Evolutionary conservation across 92 coral and sea anemone species (phyloP).

Genomic region (Siderastrea siderea): DNA sequence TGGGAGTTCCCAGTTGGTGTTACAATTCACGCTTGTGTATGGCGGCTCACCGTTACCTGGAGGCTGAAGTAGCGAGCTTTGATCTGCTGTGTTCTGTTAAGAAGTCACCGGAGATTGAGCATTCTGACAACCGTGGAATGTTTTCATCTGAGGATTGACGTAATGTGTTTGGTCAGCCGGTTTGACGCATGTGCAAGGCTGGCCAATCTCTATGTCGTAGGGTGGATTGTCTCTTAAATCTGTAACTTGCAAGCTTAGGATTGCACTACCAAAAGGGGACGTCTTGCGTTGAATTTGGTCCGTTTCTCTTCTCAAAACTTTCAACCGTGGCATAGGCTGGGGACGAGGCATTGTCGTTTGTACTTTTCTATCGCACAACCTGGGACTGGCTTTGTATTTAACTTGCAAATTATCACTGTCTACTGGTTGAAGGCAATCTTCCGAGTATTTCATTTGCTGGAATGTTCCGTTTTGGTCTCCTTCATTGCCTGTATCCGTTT

Average conservation of each 20-base stretch:
- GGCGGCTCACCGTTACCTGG: conserved; percentile 6
- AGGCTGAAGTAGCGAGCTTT: background rate
- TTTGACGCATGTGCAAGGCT: background rate
- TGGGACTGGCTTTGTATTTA: background rate
- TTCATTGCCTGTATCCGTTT: background rate
- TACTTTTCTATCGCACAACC: background rate
- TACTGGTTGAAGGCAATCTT: conserved; percentile 22
- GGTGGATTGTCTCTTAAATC: too few species aligned
- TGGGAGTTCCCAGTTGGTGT: conserved; percentile 39
- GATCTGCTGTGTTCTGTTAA: background rate
- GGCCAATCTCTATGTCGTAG: background rate
- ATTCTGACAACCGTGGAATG: background rate
- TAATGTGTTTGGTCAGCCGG: too few species aligned
- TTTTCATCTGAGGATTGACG: background rate
- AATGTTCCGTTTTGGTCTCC: background rate
- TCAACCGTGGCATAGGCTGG: background rate
- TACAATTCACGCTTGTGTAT: background rate
- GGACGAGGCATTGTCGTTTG: conserved; percentile 1
- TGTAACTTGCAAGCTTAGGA: too few species aligned
- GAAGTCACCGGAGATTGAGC: background rate
- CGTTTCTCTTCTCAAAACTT: background rate
- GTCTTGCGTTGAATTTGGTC: background rate
- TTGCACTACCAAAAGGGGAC: background rate
- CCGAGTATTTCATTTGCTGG: background rate
- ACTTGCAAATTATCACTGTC: background rate